Conservation (phyloP, 2,797 vertebrate species). For the Serranus cabrilla region DNA sequence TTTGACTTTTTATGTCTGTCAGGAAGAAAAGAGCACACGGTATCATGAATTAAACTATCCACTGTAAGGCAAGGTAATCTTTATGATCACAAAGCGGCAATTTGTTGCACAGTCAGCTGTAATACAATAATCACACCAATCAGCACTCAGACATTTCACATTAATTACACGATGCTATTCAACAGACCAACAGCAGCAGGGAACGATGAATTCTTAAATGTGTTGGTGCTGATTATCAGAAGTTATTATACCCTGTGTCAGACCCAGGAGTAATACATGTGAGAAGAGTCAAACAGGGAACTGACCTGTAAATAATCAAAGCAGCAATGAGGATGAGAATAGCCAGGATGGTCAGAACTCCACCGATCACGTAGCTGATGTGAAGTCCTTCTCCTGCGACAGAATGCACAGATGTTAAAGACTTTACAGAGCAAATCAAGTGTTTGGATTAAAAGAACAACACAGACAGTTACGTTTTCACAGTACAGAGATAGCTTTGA, state of each 20-base stretch:
- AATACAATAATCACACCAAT: no score
- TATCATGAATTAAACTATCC: neutral
- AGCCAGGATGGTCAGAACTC: constrained; percentile 92
- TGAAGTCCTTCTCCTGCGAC: constrained; percentile 93
- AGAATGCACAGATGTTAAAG: constrained; percentile 20
- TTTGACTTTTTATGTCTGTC: constrained; percentile 95
- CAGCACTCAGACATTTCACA: no score
- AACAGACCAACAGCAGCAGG: no score
- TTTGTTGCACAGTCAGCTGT: no score
- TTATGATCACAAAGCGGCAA: no score
- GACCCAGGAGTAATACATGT: neutral
- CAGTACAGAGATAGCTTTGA: neutral
- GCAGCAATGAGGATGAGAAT: constrained; percentile 93
- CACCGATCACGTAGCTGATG: constrained; percentile 94
- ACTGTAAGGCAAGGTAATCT: neutral
- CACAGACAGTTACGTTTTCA: no score
- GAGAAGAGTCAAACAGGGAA: neutral
- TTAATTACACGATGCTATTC: no score
- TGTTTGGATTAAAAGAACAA: no score
- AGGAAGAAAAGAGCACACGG: neutral
- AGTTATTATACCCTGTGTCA: neutral
- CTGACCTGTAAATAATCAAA: constrained; percentile 94
- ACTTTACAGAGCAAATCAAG: neutral
- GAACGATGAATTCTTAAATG: no score
- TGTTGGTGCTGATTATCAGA: no score